Conservation (phyloP, 2,113 vertebrate genomes). For the Delphinus delphis region DNA sequence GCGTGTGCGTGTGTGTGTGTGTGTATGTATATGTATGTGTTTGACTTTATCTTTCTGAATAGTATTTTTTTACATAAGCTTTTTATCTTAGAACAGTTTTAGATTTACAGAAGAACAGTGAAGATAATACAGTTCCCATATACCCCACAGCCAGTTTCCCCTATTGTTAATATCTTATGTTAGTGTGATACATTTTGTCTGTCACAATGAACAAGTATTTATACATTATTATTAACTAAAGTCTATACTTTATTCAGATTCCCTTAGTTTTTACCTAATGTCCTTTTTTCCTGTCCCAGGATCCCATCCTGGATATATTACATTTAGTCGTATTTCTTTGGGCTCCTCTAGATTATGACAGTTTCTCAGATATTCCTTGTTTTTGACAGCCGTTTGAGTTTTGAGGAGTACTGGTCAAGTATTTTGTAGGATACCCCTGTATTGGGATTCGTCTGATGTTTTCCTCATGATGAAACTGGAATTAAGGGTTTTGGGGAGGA, state of each 20-base stretch:
- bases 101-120: conserved; percentile 12
- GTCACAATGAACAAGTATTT: background rate
- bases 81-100: conserved; percentile 21
- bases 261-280: background rate
- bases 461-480: background rate
- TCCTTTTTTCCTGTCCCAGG: background rate
- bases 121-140: background rate
- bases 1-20: too few relatives aligned
- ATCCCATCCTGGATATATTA: background rate
- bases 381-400: background rate
- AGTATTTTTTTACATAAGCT: conserved; percentile 2
- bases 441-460: background rate
- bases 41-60: conserved; percentile 16
- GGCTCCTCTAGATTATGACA: background rate
- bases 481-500: background rate
- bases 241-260: background rate
- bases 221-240: background rate
- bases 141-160: background rate
- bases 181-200: background rate
- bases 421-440: background rate
- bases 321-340: background rate
- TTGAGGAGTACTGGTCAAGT: background rate
- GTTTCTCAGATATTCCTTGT: background rate
- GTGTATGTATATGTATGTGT: background rate
- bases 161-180: background rate